These are phyloP conservation scores for Lordiphosa stackelbergi DNA, from an alignment of 1,140 invertebrate species.

Conservation along the genomic window DNA sequence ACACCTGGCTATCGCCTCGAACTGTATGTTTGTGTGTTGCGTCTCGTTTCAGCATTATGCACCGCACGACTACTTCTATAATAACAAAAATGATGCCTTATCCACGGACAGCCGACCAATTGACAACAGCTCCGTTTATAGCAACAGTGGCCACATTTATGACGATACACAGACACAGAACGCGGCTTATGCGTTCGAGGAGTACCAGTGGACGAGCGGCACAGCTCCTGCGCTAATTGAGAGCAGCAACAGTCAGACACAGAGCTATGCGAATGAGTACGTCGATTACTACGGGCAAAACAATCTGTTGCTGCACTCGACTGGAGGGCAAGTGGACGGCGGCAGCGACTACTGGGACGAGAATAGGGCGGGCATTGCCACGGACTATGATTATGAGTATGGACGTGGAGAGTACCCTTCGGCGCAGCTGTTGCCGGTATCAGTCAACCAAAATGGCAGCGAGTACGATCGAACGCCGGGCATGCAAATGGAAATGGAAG, in stretches of 20 bases:
- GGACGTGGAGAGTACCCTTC: constrained; percentile 81
- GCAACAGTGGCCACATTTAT: constrained; percentile 56
- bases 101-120: constrained; percentile 90
- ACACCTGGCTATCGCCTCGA: not conserved
- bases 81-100: constrained; percentile 86
- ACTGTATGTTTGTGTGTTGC: constrained; percentile 15
- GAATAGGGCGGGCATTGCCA: constrained; percentile 6
- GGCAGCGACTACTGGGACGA: constrained; percentile 32
- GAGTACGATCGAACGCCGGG: constrained; percentile 1
- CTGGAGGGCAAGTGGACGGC: not conserved
- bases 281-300: constrained; percentile 18
- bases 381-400: constrained; percentile 36
- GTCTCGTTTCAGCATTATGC: constrained; percentile 68
- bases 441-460: constrained; percentile 37
- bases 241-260: constrained; percentile 24
- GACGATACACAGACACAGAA: constrained; percentile 22
- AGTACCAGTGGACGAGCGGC: constrained; percentile 13
- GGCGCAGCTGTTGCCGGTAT: constrained; percentile 45
- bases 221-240: constrained; percentile 10
- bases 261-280: constrained; percentile 17
- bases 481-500: constrained; percentile 26
- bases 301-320: not conserved
- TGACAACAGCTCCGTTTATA: constrained; percentile 79
- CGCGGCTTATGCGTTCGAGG: constrained; percentile 9
- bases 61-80: constrained; percentile 77